Evolutionary conservation across 2,797 vertebrate genomes (phyloP).

Genomic region (Sandelia bainsii): DNA sequence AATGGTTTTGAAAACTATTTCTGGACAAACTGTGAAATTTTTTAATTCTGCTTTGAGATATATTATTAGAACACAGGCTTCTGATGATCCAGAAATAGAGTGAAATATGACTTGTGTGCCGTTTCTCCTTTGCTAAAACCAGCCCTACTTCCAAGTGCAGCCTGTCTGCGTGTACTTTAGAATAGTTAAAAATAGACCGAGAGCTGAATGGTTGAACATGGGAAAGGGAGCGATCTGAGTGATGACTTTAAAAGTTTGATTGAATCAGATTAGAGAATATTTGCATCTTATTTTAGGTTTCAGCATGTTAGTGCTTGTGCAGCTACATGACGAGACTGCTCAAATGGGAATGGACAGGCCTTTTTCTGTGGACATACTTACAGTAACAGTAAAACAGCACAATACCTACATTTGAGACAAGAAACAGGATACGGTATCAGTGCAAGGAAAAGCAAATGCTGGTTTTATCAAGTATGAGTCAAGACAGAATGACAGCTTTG

Average conservation of each 20-base stretch:
- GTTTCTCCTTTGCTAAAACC: constrained; percentile 67
- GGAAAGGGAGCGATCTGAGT: constrained; percentile 55
- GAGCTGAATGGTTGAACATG: constrained; percentile 63
- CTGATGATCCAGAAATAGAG: constrained; percentile 78
- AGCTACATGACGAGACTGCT: constrained; percentile 8
- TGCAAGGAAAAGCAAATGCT: background rate
- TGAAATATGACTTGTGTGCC: constrained; percentile 53
- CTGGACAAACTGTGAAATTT: constrained; percentile 64
- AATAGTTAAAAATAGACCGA: constrained; percentile 83
- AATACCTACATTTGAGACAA: background rate
- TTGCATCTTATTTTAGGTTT: constrained; percentile 53
- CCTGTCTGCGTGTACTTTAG: constrained; percentile 71
- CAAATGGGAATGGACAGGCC: background rate
- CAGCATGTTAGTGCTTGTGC: constrained; percentile 39
- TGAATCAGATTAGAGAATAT: constrained; percentile 72
- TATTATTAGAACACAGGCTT: constrained; percentile 75
- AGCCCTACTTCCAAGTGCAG: constrained; percentile 63
- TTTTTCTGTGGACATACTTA: background rate
- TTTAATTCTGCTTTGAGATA: constrained; percentile 68
- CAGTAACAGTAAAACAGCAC: background rate
- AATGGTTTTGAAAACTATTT: constrained; percentile 69
- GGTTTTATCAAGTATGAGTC: background rate
- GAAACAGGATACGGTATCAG: background rate
- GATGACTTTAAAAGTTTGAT: constrained; percentile 75
- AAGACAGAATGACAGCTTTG: background rate